Base-by-base conservation (phyloP, 1,140 invertebrate species). In the Brachionus angularis region DNA sequence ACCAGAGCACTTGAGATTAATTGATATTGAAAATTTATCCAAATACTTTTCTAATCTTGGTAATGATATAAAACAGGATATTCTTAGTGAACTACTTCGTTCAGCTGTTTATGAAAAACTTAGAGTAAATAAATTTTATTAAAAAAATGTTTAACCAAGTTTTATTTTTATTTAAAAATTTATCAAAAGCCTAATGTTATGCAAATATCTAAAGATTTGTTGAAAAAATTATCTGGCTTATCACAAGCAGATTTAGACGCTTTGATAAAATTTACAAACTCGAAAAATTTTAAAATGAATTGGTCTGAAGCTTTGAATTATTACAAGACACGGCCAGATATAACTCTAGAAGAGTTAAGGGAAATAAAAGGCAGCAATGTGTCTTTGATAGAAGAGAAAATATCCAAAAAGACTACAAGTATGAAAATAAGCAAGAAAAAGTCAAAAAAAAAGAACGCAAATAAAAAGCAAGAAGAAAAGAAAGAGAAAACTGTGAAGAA, bases 11-110 rank as follows among this genome's bases (percentile, higher is more conserved):
- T 18, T 67, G 39, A 46, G 62, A 34, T 12, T 1, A 3, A 50
- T 67, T 12, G 62, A 67, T 46, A 46, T 67, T 7, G 62, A 46
- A 46, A 67, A 67, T 47, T 46, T 67, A 27, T 39, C 25, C 5
- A 47, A 47, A 33, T 67, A 67, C 21, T 16, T 50, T 34, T 2
- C 21, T 2, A 67, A 29, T 31, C n/a, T 47, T 16, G 10, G 36
- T 10, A 50, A 67, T 8, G 7, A 47, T 25, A 31, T 47, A n/a
- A 44, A 34, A 23, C 29, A 67, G 36, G 16, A 67, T 12, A 67
- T 67, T 46, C 31, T 67, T 4, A 47, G 18, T 18, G 42, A 67
- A 36, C 34, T 67, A 12, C 21, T 67, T 8, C 46, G 47, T 34
- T 67, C 62, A 3, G 47, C 47, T 46, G 12, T 33, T 33, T 47